phyloP scores from a whole-genome alignment of 2,113 vertebrate species.

The Cryptotis parvus region DNA sequence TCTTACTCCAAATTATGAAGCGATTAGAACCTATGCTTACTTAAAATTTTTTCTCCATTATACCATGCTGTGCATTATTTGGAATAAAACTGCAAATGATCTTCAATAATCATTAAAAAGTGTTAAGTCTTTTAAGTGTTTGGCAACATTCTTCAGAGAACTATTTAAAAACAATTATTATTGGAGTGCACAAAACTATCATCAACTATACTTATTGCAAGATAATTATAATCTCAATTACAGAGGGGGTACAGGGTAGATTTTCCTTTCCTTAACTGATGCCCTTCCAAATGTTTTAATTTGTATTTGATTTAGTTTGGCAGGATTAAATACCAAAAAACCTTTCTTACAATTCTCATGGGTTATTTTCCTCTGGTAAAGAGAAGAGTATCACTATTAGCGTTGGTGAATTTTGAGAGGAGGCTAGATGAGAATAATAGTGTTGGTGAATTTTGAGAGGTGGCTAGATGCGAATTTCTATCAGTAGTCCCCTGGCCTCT shows the following conservation, averaged over 20 bases:
- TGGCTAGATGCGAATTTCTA: conserved; percentile 63
- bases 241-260: not conserved
- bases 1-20: conserved; percentile 9
- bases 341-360: not conserved
- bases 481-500: conserved; percentile 58
- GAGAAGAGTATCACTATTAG: conserved; percentile 42
- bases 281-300: not conserved
- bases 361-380: not conserved
- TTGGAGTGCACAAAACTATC: not conserved
- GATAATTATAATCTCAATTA: conserved; percentile 21
- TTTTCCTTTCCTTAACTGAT: not conserved
- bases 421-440: conserved; percentile 43
- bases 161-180: not conserved
- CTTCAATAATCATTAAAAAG: not conserved
- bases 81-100: not conserved
- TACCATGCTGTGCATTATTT: not conserved
- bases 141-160: not conserved
- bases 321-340: conserved; percentile 11
- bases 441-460: conserved; percentile 58
- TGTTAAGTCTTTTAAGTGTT: not conserved
- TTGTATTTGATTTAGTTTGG: not conserved
- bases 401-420: conserved; percentile 59
- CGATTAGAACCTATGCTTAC: conserved; percentile 15
- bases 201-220: not conserved
- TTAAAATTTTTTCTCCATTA: conserved; percentile 4